A percentile compares a stretch with the other conserved stretches of the same genome.
Evolutionary conservation across 2,797 vertebrate species (phyloP).

Genomic region (Scyliorhinus canicula): DNA sequence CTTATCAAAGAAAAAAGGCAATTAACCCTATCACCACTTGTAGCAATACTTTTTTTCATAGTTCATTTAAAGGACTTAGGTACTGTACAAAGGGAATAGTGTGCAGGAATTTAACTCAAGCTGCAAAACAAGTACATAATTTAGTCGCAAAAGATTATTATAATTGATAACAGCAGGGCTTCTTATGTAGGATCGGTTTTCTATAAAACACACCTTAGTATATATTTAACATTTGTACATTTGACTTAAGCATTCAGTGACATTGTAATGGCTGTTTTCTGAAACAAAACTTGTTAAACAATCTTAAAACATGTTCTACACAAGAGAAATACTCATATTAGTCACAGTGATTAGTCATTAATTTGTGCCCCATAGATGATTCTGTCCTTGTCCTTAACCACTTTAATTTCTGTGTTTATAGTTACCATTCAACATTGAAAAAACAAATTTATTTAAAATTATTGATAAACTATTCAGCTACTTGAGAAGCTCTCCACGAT

Average conservation of each 20-base stretch:
- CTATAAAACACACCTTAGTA: not conserved
- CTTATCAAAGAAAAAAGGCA: conserved; percentile 35
- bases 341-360: not conserved
- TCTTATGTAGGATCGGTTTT: not conserved
- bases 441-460: not conserved
- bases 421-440: not conserved
- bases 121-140: not conserved
- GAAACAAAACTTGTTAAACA: not conserved
- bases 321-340: not conserved
- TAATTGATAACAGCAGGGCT: not conserved
- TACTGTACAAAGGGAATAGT: not conserved
- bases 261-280: not conserved
- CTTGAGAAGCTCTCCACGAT: not conserved
- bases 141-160: conserved; percentile 14
- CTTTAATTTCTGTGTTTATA: not conserved
- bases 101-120: not conserved
- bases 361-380: not conserved
- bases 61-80: not conserved
- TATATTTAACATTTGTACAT: conserved; percentile 15
- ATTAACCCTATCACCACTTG: conserved; percentile 33
- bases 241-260: not conserved
- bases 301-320: not conserved
- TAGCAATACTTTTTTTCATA: not conserved
- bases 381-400: not conserved
- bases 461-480: not conserved